phyloP scores from a whole-genome alignment of 2,113 vertebrate genomes.

The Dromaius novaehollandiae region DNA sequence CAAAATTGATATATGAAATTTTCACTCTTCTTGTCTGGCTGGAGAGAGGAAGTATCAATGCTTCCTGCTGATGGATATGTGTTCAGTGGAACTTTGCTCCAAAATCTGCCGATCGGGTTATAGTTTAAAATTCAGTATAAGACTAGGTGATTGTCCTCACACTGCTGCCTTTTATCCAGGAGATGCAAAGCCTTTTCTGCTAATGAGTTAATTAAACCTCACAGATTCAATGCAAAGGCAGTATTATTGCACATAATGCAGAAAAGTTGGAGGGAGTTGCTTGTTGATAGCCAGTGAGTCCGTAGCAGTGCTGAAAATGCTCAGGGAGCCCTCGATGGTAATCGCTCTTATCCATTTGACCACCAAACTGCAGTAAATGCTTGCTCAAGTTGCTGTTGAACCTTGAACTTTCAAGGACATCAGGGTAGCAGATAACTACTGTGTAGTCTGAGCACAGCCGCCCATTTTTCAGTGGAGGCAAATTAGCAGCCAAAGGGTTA shows the following conservation, averaged over 20 bases:
- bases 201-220: not conserved
- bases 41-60: not conserved
- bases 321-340: not conserved
- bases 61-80: accelerated
- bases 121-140: not conserved
- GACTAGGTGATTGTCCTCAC: not conserved
- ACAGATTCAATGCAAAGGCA: not conserved
- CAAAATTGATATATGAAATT: not conserved
- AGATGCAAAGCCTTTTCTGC: not conserved
- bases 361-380: slow-evolving; percentile 22
- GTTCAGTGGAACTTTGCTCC: not conserved
- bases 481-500: slow-evolving; percentile 27
- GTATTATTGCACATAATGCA: not conserved
- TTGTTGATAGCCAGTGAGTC: not conserved
- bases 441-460: not conserved
- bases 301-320: not conserved
- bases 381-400: slow-evolving; percentile 50
- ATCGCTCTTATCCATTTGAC: slow-evolving; percentile 15
- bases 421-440: not conserved
- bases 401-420: slow-evolving; percentile 47
- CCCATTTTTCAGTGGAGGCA: not conserved
- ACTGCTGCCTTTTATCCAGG: not conserved
- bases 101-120: not conserved
- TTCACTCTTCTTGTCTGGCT: not conserved
- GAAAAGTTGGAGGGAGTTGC: not conserved